phyloP scores from a whole-genome alignment of 2,797 vertebrate genomes.

The Liparis tanakae region DNA sequence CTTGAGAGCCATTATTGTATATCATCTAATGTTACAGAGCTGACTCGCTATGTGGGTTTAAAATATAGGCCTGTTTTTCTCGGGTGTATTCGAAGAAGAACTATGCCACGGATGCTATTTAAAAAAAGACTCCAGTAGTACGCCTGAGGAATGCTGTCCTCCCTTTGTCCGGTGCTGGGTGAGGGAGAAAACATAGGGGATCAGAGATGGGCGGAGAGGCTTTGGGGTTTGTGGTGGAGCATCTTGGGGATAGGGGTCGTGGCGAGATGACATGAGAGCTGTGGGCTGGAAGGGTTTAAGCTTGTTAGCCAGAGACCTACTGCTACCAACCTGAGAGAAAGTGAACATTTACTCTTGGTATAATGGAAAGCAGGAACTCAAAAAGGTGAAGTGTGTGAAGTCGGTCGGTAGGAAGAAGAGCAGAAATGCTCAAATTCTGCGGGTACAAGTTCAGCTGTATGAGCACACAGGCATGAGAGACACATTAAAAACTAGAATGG shows the following conservation, averaged over 20 bases:
- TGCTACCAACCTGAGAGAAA: slow-evolving; percentile 31
- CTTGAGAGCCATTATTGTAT: slow-evolving; percentile 72
- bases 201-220: slow-evolving; percentile 1
- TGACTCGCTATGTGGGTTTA: slow-evolving; percentile 61
- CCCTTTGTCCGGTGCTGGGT: slow-evolving; percentile 5
- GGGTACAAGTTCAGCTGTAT: not conserved
- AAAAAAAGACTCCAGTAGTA: slow-evolving; percentile 6
- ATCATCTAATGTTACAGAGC: slow-evolving; percentile 65
- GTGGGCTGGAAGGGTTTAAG: slow-evolving; percentile 34
- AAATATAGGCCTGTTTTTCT: slow-evolving; percentile 46
- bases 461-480: not conserved
- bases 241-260: slow-evolving; percentile 16
- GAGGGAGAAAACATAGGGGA: slow-evolving; percentile 12
- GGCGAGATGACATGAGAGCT: slow-evolving; percentile 33
- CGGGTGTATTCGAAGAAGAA: slow-evolving; percentile 57
- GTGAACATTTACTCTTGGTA: slow-evolving; percentile 17
- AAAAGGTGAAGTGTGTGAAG: not conserved
- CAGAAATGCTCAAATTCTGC: not conserved
- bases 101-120: slow-evolving; percentile 31
- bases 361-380: not conserved
- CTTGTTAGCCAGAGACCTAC: slow-evolving; percentile 54
- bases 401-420: not conserved
- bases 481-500: no score
- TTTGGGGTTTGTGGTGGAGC: slow-evolving; percentile 6
- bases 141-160: slow-evolving; percentile 20